These are phyloP conservation scores for Leptinotarsa lineolata DNA, from an alignment of 1,140 invertebrate species.

Conservation along the genomic window DNA sequence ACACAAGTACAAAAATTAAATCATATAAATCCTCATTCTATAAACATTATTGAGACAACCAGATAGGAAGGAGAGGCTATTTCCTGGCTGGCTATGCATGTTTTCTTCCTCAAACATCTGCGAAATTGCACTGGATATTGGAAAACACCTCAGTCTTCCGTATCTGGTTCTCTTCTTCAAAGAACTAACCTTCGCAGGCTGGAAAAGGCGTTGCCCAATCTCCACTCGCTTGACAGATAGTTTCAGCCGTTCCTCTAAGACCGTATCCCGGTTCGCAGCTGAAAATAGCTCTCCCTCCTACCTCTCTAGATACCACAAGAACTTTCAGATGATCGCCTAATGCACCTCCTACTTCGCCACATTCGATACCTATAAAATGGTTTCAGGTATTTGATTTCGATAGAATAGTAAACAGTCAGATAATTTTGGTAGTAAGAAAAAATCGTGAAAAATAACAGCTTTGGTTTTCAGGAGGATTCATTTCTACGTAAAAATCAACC, in stretches of 20 bases:
- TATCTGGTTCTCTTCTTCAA: slow-evolving; percentile 11
- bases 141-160: background rate
- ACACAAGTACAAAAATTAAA: no score
- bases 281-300: slow-evolving; percentile 78
- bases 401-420: no score
- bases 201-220: slow-evolving; percentile 80
- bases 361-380: slow-evolving; percentile 67
- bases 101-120: no score
- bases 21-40: no score
- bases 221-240: slow-evolving; percentile 76
- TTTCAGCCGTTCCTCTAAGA: slow-evolving; percentile 72
- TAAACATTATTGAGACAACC: background rate
- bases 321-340: slow-evolving; percentile 65
- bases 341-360: slow-evolving; percentile 67
- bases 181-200: slow-evolving; percentile 68
- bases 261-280: slow-evolving; percentile 79
- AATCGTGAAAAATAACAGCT: no score
- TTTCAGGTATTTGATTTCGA: no score
- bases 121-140: no score
- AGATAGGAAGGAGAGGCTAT: slow-evolving; percentile 20
- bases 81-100: background rate
- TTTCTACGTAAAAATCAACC: no score
- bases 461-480: no score
- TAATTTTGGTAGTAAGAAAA: no score
- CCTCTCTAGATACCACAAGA: slow-evolving; percentile 71